phyloP scores from a whole-genome alignment of 1,140 invertebrate species.

The Bombus soroeensis region DNA sequence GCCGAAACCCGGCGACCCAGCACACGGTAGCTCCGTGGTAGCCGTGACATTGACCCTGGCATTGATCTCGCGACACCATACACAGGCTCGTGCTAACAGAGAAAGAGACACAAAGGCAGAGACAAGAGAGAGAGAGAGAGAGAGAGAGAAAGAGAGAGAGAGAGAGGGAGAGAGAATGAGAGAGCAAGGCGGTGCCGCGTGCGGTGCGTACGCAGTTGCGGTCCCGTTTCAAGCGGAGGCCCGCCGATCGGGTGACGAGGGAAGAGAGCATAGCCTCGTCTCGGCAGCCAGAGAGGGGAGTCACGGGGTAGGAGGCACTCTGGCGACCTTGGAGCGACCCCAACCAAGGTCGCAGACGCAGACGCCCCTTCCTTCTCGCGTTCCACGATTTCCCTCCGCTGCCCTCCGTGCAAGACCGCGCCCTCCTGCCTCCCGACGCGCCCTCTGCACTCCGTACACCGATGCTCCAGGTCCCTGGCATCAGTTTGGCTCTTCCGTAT shows the following conservation, averaged over 20 bases:
- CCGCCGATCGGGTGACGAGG: slow-evolving; percentile 38
- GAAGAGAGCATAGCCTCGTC: slow-evolving; percentile 40
- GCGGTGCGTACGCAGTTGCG: slow-evolving; percentile 65
- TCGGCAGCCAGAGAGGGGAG: slow-evolving; percentile 35
- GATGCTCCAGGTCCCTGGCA: not conserved
- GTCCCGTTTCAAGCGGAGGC: slow-evolving; percentile 55
- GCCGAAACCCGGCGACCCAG: slow-evolving; percentile 18
- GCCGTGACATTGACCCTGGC: slow-evolving; percentile 80
- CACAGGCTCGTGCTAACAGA: not conserved
- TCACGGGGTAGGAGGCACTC: slow-evolving; percentile 48
- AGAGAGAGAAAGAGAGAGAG: not conserved
- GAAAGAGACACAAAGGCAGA: not conserved
- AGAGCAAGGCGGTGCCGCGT: slow-evolving; percentile 44
- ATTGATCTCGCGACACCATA: slow-evolving; percentile 72
- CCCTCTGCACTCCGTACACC: slow-evolving; percentile 5
- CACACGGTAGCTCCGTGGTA: slow-evolving; percentile 46
- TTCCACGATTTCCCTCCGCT: slow-evolving; percentile 50
- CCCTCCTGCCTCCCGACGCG: slow-evolving; percentile 1
- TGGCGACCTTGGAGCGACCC: slow-evolving; percentile 78
- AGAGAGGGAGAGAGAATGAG: not conserved
- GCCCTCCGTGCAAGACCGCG: slow-evolving; percentile 38
- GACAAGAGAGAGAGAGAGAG: not conserved
- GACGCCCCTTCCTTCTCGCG: slow-evolving; percentile 65
- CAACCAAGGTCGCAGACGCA: slow-evolving; percentile 79
- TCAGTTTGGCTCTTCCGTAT: slow-evolving; percentile 39